Evolutionary conservation across 1,140 invertebrate species (phyloP).

Genomic region (Procambarus clarkii): DNA sequence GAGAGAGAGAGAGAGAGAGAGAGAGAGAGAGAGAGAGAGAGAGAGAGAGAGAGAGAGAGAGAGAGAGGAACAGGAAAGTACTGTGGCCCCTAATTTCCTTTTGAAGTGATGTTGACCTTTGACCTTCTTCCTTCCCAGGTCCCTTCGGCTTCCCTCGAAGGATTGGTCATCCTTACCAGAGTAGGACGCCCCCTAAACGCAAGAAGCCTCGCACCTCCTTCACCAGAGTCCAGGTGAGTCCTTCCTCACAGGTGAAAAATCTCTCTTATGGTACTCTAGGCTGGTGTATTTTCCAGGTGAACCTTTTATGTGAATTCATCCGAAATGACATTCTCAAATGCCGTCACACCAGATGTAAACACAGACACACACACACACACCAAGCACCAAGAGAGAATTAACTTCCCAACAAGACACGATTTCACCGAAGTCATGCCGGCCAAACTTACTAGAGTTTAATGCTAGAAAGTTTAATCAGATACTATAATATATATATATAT

Average conservation of each 20-base stretch:
- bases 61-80: neutral
- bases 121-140: conserved; percentile 77
- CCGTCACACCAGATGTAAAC: neutral
- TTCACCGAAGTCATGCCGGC: too few relatives aligned
- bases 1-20: neutral
- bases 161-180: conserved; percentile 99
- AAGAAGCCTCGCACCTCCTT: conserved; percentile 99
- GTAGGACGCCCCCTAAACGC: conserved; percentile 96
- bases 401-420: too few relatives aligned
- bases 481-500: too few relatives aligned
- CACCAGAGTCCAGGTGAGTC: conserved; percentile 77
- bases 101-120: too few relatives aligned
- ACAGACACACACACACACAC: neutral
- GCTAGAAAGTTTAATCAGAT: too few relatives aligned
- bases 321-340: neutral
- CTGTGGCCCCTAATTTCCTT: too few relatives aligned
- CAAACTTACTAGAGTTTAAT: too few relatives aligned
- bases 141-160: conserved; percentile 91
- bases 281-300: too few relatives aligned
- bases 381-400: too few relatives aligned
- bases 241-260: neutral
- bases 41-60: neutral
- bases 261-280: neutral
- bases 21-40: neutral
- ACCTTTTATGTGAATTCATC: too few relatives aligned